phyloP scores from a whole-genome alignment of 1,140 invertebrate species.

The Bilobella aurantiaca region DNA sequence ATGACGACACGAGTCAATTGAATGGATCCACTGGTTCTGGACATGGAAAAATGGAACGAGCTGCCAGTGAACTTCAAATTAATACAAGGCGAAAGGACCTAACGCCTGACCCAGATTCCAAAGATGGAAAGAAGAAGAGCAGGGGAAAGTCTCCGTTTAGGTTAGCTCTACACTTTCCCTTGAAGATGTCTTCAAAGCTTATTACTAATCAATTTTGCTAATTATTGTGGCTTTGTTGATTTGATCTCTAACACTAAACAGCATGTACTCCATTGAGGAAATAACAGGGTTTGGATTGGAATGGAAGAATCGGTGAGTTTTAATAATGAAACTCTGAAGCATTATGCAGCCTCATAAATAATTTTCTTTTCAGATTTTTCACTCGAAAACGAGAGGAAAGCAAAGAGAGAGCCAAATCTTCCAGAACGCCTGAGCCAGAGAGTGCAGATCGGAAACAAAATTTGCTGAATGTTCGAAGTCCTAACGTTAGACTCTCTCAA shows the following conservation, averaged over 20 bases:
- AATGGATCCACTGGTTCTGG: slow-evolving; percentile 34
- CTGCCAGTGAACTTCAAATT: slow-evolving; percentile 62
- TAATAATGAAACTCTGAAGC: not conserved
- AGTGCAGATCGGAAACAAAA: slow-evolving; percentile 4
- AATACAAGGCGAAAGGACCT: slow-evolving; percentile 50
- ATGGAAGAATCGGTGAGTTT: slow-evolving; percentile 30
- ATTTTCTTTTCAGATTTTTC: slow-evolving; percentile 55
- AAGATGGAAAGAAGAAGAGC: slow-evolving; percentile 66
- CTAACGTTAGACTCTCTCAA: slow-evolving; percentile 47
- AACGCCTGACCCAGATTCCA: slow-evolving; percentile 32
- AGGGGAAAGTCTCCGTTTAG: slow-evolving; percentile 79
- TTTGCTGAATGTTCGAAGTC: slow-evolving; percentile 38
- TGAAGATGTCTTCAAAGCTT: not conserved
- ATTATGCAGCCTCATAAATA: not conserved
- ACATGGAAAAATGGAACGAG: slow-evolving; percentile 53
- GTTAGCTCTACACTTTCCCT: slow-evolving; percentile 40
- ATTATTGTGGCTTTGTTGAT: not conserved
- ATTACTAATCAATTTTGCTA: not conserved
- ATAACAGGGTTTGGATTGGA: slow-evolving; percentile 30
- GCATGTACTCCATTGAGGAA: slow-evolving; percentile 35
- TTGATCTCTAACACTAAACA: slow-evolving; percentile 2
- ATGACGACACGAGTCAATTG: not conserved
- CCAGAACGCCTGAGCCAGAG: slow-evolving; percentile 18
- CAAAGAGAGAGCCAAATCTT: slow-evolving; percentile 51
- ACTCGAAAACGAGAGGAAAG: slow-evolving; percentile 51